These are phyloP conservation scores for Microplitis mediator DNA, from an alignment of 1,140 invertebrate genomes.

Conservation along the genomic window DNA sequence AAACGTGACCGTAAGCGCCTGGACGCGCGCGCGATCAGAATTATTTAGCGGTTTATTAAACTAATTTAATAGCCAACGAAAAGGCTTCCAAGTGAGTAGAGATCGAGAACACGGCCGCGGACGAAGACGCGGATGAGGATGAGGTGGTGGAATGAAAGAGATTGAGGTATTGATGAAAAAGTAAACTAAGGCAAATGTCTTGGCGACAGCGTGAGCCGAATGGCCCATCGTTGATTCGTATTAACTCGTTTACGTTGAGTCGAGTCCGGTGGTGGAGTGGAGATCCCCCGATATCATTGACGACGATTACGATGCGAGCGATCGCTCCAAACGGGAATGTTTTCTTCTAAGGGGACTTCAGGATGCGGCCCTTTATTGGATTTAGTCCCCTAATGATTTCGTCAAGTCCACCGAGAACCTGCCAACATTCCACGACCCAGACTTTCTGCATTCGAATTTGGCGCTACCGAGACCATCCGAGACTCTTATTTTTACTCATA, in stretches of 20 bases:
- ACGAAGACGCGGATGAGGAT: background rate
- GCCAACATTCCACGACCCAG: slow-evolving; percentile 39
- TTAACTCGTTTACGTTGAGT: no score
- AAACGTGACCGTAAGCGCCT: slow-evolving; percentile 35
- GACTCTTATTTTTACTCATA: slow-evolving; percentile 27
- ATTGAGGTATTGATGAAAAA: slow-evolving; percentile 12
- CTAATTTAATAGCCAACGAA: slow-evolving; percentile 41
- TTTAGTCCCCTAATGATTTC: slow-evolving; percentile 53
- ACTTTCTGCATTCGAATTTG: slow-evolving; percentile 44
- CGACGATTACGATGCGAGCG: slow-evolving; percentile 48
- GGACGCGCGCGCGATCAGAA: slow-evolving; percentile 31
- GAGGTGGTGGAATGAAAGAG: no score
- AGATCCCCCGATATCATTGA: slow-evolving; percentile 40
- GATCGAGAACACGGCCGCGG: background rate
- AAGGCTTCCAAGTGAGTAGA: no score
- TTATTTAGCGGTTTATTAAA: slow-evolving; percentile 43
- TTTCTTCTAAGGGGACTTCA: slow-evolving; percentile 39
- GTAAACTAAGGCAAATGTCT: slow-evolving; percentile 30
- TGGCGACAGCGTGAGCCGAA: slow-evolving; percentile 19
- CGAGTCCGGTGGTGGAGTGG: background rate
- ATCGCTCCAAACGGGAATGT: slow-evolving; percentile 45
- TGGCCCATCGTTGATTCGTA: slow-evolving; percentile 4
- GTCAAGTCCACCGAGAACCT: slow-evolving; percentile 45
- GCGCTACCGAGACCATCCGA: slow-evolving; percentile 33
- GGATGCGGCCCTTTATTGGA: slow-evolving; percentile 46